Evolutionary conservation across 23 tunicate species (phyloP).

Genomic region (Diplosoma virens): DNA sequence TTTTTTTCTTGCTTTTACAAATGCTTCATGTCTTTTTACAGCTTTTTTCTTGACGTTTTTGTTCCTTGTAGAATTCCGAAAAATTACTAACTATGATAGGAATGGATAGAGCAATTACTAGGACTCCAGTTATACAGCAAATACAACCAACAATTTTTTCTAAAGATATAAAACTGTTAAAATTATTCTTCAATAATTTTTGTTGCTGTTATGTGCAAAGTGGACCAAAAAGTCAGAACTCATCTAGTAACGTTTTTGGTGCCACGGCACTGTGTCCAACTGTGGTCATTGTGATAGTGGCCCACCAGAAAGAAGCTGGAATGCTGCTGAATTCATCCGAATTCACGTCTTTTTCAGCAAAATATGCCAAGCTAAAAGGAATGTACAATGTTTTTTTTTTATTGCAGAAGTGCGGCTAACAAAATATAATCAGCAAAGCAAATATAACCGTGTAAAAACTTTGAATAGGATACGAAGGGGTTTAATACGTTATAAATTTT

Average conservation of each 20-base stretch:
- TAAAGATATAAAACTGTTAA: not conserved
- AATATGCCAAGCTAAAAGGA: constrained; percentile 70
- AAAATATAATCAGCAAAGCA: too few species aligned
- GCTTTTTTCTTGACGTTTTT: constrained; percentile 91
- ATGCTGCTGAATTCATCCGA: constrained; percentile 66
- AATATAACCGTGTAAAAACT: too few species aligned
- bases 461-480: too few species aligned
- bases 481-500: too few species aligned
- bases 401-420: too few species aligned
- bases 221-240: not conserved
- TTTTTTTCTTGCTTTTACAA: constrained; percentile 67
- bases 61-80: constrained; percentile 92
- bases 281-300: constrained; percentile 98
- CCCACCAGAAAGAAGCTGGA: constrained; percentile 99
- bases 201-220: not conserved
- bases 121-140: constrained; percentile 97
- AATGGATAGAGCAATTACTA: constrained; percentile 95
- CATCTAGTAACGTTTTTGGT: constrained; percentile 78
- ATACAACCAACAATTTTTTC: constrained; percentile 85
- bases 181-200: not conserved
- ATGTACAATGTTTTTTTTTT: too few species aligned
- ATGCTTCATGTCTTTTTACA: constrained; percentile 90
- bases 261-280: constrained; percentile 95
- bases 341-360: constrained; percentile 86
- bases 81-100: constrained; percentile 99